A percentile compares a stretch with the other conserved stretches of the same genome.
Evolutionary conservation across 2,888 invertebrate species (phyloP).

Genomic region (Luperina nickerlii): DNA sequence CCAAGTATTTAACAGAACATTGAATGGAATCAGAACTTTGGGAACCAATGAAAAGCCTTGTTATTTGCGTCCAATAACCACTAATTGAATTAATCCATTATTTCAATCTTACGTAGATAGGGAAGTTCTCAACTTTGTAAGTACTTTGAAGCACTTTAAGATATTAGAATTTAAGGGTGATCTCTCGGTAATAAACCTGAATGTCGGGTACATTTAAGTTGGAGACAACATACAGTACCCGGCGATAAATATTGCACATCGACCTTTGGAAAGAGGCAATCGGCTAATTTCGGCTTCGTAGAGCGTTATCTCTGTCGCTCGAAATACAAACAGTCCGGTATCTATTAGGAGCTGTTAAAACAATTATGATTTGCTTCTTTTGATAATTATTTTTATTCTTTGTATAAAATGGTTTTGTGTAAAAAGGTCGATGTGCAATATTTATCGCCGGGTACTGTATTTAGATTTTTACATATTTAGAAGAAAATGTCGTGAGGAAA

Average conservation of each 20-base stretch:
- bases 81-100: conserved; percentile 49
- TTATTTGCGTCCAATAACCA: conserved; percentile 42
- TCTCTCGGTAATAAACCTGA: conserved; percentile 4
- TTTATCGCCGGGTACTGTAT: too few relatives aligned
- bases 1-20: not conserved
- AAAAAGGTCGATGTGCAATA: too few relatives aligned
- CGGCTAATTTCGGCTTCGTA: too few relatives aligned
- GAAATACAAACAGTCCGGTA: too few relatives aligned
- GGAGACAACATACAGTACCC: too few relatives aligned
- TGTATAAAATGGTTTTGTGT: too few relatives aligned
- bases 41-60: conserved; percentile 38
- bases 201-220: not conserved
- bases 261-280: too few relatives aligned
- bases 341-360: too few relatives aligned
- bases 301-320: too few relatives aligned
- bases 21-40: conserved; percentile 27
- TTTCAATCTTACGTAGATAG: conserved; percentile 11
- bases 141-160: conserved; percentile 9
- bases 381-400: too few relatives aligned
- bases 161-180: not conserved
- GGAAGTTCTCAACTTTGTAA: conserved; percentile 26
- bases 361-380: too few relatives aligned
- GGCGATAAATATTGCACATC: too few relatives aligned
- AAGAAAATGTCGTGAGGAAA: not conserved
- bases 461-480: not conserved